phyloP scores from a whole-genome alignment of 2,888 invertebrate species.

The Mystacides longicornis region DNA sequence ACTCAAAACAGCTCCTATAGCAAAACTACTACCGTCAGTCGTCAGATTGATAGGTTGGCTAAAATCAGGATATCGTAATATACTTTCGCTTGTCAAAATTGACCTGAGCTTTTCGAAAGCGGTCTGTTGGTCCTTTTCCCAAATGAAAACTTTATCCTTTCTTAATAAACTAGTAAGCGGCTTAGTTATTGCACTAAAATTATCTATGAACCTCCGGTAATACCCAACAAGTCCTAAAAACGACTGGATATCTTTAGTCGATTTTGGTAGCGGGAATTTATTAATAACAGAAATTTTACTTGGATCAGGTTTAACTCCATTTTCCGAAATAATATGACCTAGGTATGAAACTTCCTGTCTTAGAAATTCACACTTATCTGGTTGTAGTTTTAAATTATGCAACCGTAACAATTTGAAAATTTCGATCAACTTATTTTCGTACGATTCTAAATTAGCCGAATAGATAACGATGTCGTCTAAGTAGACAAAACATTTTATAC shows the following conservation, averaged over 20 bases:
- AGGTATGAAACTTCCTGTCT: slow-evolving; percentile 26
- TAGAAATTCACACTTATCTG: slow-evolving; percentile 28
- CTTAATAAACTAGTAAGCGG: slow-evolving; percentile 25
- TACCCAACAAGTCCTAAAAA: slow-evolving; percentile 30
- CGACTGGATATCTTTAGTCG: slow-evolving; percentile 24
- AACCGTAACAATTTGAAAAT: slow-evolving; percentile 24
- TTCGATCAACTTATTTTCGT: slow-evolving; percentile 21
- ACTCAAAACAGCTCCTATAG: slow-evolving; percentile 7
- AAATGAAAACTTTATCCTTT: slow-evolving; percentile 20
- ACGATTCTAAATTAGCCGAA: slow-evolving; percentile 22
- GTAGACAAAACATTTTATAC: slow-evolving; percentile 29
- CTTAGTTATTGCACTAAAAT: slow-evolving; percentile 23
- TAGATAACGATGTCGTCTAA: slow-evolving; percentile 31
- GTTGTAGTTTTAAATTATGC: slow-evolving; percentile 26
- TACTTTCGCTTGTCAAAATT: slow-evolving; percentile 3
- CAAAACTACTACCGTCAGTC: slow-evolving; percentile 7
- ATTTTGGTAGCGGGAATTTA: slow-evolving; percentile 25
- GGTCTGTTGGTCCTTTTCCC: slow-evolving; percentile 7
- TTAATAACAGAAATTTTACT: slow-evolving; percentile 23
- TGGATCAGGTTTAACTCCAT: slow-evolving; percentile 26
- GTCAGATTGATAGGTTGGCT: slow-evolving; percentile 6
- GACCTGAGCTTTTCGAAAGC: slow-evolving; percentile 1
- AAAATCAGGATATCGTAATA: slow-evolving; percentile 10
- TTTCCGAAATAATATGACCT: slow-evolving; percentile 24
- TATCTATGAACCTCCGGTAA: slow-evolving; percentile 27